A percentile compares a stretch with the other conserved stretches of the same genome.
phyloP scores from a whole-genome alignment of 2,888 invertebrate species.

The Lithophane leautieri region DNA sequence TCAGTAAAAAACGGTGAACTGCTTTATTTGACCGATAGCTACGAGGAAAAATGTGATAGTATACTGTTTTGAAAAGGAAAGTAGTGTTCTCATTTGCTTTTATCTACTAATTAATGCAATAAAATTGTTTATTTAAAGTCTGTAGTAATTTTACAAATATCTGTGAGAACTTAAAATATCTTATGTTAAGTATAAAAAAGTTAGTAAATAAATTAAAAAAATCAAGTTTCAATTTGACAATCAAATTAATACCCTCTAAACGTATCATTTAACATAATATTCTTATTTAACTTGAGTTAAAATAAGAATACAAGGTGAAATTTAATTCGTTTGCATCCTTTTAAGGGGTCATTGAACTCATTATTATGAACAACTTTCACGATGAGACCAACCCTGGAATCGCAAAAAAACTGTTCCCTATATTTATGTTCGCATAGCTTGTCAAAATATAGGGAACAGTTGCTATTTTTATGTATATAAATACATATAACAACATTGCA shows the following conservation, averaged over 20 bases:
- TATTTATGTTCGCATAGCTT: too few species aligned
- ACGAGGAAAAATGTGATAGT: slow-evolving; percentile 40
- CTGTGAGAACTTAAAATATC: neutral
- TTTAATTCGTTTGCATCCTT: too few species aligned
- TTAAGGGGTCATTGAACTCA: too few species aligned
- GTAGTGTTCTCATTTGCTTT: neutral
- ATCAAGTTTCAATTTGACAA: neutral
- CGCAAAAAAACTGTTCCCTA: too few species aligned
- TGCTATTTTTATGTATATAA: too few species aligned
- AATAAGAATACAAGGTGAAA: too few species aligned
- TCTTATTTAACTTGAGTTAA: neutral
- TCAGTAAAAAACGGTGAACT: slow-evolving; percentile 42
- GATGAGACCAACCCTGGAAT: too few species aligned
- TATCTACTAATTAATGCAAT: neutral
- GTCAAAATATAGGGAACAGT: too few species aligned
- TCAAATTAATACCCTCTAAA: neutral
- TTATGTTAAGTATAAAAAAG: neutral
- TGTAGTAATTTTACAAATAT: slow-evolving; percentile 5
- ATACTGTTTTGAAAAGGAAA: slow-evolving; percentile 24
- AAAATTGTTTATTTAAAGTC: neutral
- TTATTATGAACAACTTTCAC: too few species aligned
- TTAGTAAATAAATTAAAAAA: neutral
- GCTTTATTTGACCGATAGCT: slow-evolving; percentile 49
- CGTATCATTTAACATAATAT: neutral
- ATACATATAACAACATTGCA: too few species aligned